Evolutionary conservation across 2,113 vertebrate genomes (phyloP).

Genomic region (Hyperopisus bebe): DNA sequence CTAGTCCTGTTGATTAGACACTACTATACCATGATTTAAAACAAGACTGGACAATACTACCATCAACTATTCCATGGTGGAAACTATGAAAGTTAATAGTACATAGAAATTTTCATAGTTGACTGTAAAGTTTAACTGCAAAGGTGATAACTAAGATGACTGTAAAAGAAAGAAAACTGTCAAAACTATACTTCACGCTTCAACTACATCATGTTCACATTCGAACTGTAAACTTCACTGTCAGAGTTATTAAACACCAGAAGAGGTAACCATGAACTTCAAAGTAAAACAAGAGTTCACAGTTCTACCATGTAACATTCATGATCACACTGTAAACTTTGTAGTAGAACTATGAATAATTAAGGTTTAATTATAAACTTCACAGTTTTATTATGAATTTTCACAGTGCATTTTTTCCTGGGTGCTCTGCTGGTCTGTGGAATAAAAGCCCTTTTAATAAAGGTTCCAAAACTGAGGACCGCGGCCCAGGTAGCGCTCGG

Average conservation of each 20-base stretch:
- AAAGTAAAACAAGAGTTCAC: background rate
- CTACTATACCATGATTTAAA: too few relatives aligned
- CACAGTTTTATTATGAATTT: background rate
- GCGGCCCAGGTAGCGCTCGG: background rate
- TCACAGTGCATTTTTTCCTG: background rate
- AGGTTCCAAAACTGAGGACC: background rate
- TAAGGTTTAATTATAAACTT: background rate
- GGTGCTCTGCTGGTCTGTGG: background rate
- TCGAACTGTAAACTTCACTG: background rate
- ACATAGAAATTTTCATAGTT: too few relatives aligned
- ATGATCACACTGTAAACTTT: background rate
- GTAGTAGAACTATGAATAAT: background rate
- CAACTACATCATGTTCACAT: background rate
- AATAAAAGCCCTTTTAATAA: background rate
- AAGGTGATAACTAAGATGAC: too few relatives aligned
- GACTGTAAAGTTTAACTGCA: too few relatives aligned
- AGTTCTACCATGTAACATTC: background rate
- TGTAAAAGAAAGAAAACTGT: too few relatives aligned
- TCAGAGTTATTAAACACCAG: background rate
- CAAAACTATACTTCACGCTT: background rate
- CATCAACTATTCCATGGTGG: too few relatives aligned
- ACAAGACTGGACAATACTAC: too few relatives aligned
- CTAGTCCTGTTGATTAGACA: too few relatives aligned
- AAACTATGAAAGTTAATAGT: too few relatives aligned
- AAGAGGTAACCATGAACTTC: background rate